Base-by-base conservation (phyloP, 2,113 vertebrate species). In the Syngnathus typhle region DNA sequence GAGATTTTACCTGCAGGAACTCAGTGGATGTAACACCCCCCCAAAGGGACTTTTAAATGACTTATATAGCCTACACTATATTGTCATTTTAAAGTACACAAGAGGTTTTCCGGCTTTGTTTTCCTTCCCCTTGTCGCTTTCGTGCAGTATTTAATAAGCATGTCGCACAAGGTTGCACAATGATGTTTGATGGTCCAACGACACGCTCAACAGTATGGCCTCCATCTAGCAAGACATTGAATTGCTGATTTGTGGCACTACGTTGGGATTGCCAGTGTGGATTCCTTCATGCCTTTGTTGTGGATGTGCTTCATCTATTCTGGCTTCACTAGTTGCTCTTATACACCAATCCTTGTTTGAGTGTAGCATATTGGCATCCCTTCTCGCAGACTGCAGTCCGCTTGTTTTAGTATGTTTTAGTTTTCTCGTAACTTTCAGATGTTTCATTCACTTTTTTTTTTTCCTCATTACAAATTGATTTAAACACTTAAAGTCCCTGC, bases 391-490 rank as follows among this genome's bases (percentile, higher is more conserved):
- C 36, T 38, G 43, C 46, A 63, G 58, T 91, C 88, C 88, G 81
- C 83, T 59, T 65, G 56, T 86, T 67, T 90, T 89, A 87, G 84
- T 89, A 88, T 58, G 12, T 82, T 88, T 88, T 85, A 88, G 79
- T 87, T 89, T 12, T 27, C 72, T 70, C 68, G 18, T n/a, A 21
- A 64, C 21, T 70, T 59, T 61, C 39, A n/a, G 23, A 64, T 32
- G 37, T 70, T 77, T 64, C 7, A 87, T 87, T 78, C 73, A 10
- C 37, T 66, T 81, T 49, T 43, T 81, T 49, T 43, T 93, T 93
- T 90, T 90, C 91, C 94, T 93, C 93, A 91, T 55, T 64, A 60
- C 56, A 69, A 64, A 60, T 83, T 38, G 70, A 70, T 90, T 92
- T 92, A 32, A 91, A 47, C 44, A 46, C 6, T 47, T 52, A 9